Evolutionary conservation across 2,113 vertebrate genomes (phyloP), one percentile per base, ranked within the genome.

Genomic region (Thamnaconus septentrionalis): DNA sequence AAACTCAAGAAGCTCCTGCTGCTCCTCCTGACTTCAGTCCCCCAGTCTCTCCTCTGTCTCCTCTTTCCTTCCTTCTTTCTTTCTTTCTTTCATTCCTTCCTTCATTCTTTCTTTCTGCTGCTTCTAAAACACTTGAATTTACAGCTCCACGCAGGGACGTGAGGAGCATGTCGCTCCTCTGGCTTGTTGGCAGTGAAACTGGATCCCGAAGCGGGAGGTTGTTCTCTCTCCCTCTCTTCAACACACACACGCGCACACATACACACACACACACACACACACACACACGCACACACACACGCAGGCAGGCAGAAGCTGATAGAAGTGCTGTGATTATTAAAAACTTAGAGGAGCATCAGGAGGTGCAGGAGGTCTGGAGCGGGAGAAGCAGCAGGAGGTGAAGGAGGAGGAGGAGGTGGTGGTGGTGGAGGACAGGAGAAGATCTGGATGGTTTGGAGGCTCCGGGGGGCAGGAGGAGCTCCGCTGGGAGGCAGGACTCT

Each of bases 401-500:
- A 31, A 31, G 18, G 18, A 31, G 18, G 45, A 54, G 56, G 55
- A 31, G 6, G 11, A 18, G 56, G 41, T 43, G 66, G 54, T 69
- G 55, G 53, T 50, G 47, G 31, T 18, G 8, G 58, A 62, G 56
- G 58, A 66, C 56, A 55, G 44, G 12, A 57, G 52, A 61, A 59
- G 40, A 61, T 59, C 63, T 49, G 61, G 55, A 60, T 56, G 60
- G 8, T 49, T 43, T 48, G 46, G 43, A 69, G 59, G 80, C 84
- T 55, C 72, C 81, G 64, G 70, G 79, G 80, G 83, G 70, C 75
- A 78, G 83, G 86, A 84, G 79, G 81, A 86, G 84, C 78, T 83
- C 84, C 76, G 87, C 85, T 79, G 76, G 80, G 82, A 85, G 75
- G 82, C 72, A 75, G 84, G 82, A 81, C 79, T 82, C 73, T 77